A percentile compares a stretch with the other conserved stretches of the same genome.
Evolutionary conservation across 2,888 invertebrate species (phyloP).

Genomic region (Hartigia nigra): DNA sequence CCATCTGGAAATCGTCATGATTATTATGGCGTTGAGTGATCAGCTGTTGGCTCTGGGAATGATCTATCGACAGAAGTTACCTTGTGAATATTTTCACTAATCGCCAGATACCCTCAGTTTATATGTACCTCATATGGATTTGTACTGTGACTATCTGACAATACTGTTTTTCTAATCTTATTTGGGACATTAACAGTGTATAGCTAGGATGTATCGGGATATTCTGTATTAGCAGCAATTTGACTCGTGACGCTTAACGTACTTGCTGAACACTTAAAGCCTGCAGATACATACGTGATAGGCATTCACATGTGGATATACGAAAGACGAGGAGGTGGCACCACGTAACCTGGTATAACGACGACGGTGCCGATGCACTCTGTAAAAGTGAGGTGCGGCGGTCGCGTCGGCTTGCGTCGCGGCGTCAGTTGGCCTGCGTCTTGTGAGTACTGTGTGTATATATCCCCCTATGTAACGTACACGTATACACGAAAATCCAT

Average conservation of each 20-base stretch:
- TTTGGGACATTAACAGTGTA: background rate
- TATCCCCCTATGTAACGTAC: conserved; percentile 10
- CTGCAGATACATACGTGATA: background rate
- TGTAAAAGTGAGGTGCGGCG: conserved; percentile 21
- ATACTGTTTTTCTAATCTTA: background rate
- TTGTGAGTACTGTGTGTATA: conserved; percentile 21
- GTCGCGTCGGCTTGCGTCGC: conserved; percentile 26
- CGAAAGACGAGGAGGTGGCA: background rate
- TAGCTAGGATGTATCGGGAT: background rate
- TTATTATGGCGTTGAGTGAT: background rate
- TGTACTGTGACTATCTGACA: background rate
- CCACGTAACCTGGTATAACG: background rate
- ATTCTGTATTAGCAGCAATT: background rate
- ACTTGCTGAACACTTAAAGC: background rate
- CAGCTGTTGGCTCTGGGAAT: background rate
- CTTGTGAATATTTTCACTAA: background rate
- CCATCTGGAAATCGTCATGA: background rate
- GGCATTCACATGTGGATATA: background rate
- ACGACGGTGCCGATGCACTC: conserved; percentile 41
- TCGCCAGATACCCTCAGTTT: background rate
- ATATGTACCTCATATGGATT: background rate
- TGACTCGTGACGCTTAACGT: background rate
- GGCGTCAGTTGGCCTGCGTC: conserved; percentile 45
- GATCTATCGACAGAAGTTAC: background rate
- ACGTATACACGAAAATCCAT: background rate